phyloP scores from a whole-genome alignment of 2,888 invertebrate species.

The Pollenia labialis region DNA sequence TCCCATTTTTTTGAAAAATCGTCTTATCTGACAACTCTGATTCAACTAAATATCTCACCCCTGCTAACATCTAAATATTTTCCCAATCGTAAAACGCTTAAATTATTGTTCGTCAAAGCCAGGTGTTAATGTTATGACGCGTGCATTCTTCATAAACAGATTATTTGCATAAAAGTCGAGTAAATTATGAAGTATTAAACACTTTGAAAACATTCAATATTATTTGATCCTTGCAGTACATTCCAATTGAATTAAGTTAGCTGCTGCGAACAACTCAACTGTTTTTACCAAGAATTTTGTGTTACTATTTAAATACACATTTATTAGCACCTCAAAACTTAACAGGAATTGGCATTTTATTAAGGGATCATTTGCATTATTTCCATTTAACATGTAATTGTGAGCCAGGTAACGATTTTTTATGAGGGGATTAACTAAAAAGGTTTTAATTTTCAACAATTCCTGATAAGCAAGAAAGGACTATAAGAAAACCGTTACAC shows the following conservation, averaged over 20 bases:
- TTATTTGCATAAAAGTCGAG: constrained; percentile 29
- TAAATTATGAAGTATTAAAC: not conserved
- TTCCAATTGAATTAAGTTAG: not conserved
- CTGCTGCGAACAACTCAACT: not conserved
- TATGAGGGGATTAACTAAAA: not conserved
- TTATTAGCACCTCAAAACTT: constrained; percentile 55
- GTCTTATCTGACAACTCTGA: no score
- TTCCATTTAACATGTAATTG: constrained; percentile 16
- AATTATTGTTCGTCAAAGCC: constrained; percentile 19
- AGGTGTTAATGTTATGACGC: constrained; percentile 16
- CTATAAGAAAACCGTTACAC: constrained; percentile 8
- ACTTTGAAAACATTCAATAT: constrained; percentile 37
- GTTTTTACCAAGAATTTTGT: not conserved
- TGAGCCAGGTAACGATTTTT: not conserved
- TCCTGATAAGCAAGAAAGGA: not conserved
- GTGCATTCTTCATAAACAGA: not conserved
- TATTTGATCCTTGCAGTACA: constrained; percentile 14
- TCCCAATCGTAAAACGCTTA: constrained; percentile 21
- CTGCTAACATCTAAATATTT: no score
- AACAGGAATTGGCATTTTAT: constrained; percentile 50
- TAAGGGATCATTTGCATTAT: constrained; percentile 34
- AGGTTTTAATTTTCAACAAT: not conserved
- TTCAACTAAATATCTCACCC: no score
- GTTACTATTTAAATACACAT: constrained; percentile 25
- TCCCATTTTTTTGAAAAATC: no score